Evolutionary conservation across 2,113 vertebrate species (phyloP).

Genomic region (Grammomys dolichurus): DNA sequence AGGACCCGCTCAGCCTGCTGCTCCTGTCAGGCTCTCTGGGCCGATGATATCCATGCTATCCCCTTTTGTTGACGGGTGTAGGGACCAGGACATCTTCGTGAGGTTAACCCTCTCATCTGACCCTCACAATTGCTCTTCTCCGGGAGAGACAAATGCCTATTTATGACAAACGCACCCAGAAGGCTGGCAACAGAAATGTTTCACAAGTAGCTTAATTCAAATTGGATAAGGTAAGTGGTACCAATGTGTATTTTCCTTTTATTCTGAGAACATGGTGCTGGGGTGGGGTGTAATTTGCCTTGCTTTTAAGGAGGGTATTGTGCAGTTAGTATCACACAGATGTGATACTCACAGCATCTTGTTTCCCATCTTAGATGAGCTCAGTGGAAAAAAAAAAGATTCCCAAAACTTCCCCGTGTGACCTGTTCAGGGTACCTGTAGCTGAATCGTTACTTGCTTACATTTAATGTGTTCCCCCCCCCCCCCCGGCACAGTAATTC

Average conservation of each 20-base stretch:
- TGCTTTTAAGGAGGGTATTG: not conserved
- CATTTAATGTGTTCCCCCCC: not conserved
- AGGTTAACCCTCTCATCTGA: not conserved
- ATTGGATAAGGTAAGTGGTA: not conserved
- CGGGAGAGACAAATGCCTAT: not conserved
- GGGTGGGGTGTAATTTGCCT: not conserved
- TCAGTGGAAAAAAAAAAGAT: not conserved
- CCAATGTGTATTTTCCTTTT: not conserved
- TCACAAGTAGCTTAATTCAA: slow-evolving; percentile 46
- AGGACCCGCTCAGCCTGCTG: not conserved
- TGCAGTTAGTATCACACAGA: not conserved
- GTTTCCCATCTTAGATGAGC: not conserved
- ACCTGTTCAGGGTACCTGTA: not conserved
- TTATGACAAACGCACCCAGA: not conserved
- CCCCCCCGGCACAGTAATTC: not conserved
- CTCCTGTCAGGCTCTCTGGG: not conserved
- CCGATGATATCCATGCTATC: not conserved
- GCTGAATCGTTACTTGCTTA: not conserved
- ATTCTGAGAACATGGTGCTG: slow-evolving; percentile 4
- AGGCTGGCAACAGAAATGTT: not conserved
- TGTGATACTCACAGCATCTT: not conserved
- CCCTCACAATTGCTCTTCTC: slow-evolving; percentile 3
- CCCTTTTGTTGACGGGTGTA: not conserved
- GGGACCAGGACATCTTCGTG: not conserved
- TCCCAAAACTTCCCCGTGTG: not conserved